Evolutionary conservation across 2,797 vertebrate species (phyloP), one percentile per base, ranked within the genome.

Genomic region (Molossus alvarezi): DNA sequence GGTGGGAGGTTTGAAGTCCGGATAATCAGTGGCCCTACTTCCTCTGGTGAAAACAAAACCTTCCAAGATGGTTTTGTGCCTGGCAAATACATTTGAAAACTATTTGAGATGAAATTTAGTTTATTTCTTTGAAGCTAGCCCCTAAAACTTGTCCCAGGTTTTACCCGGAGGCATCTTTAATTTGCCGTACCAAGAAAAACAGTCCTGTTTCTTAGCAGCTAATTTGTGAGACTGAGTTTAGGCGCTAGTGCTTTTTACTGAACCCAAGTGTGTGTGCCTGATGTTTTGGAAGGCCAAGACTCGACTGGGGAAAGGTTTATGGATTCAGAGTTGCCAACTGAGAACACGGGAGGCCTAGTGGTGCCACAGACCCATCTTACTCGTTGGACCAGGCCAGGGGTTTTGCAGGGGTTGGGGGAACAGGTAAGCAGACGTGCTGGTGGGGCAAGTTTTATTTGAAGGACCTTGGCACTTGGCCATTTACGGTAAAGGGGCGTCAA

Each of bases 21-120:
- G 29, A 41, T 71, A 77, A 71, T 77, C 83, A 79, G 45, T 67
- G 57, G 58, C 11, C 37, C 37, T 25, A 21, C 15, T 62, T 94
- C 71, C 87, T 60, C 29, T 84, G 23, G 23, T 67, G 57, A 96
- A 96, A 93, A 84, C 89, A 95, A 72, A 89, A 84, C 20, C 33
- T 48, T 80, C n/a, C 45, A 45, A 55, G 62, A 45, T 88, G 33
- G 9, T 88, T 81, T 48, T 72, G 11, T 62, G 33, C n/a, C n/a
- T 95, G 21, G 20, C 41, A 94, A 79, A 81, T 75, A 53, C 17
- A 84, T 58, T 67, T 88, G 0, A 33, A 88, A 94, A 86, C 20
- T 57, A 21, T 64, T 69, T 75, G 64, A 71, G 58, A 62, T 2
- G 4, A 83, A 95, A 80, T 20, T 58, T 64, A 45, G 18, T 21